These are phyloP conservation scores for Piprites chloris DNA, from an alignment of 2,113 vertebrate genomes.

Conservation along the genomic window DNA sequence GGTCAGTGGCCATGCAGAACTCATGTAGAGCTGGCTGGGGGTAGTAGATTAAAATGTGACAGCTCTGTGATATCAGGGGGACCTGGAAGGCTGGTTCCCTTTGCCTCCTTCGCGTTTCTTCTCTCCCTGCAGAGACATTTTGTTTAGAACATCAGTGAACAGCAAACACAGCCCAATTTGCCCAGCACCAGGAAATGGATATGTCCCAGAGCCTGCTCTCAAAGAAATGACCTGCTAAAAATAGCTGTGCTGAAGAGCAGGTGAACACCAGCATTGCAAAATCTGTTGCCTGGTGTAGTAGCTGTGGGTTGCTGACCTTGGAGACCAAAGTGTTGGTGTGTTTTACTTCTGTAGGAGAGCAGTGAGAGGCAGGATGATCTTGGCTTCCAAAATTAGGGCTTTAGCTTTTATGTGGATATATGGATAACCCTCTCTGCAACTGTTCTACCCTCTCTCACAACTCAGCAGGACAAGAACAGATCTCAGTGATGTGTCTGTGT, in stretches of 20 bases:
- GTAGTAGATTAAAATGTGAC: accelerated
- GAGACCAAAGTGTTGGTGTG: neutral
- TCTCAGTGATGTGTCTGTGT: accelerated
- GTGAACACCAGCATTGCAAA: neutral
- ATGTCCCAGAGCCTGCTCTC: neutral
- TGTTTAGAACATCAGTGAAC: neutral
- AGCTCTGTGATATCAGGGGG: neutral
- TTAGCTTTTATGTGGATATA: neutral
- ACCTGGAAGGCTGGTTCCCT: neutral
- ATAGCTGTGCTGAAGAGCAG: neutral
- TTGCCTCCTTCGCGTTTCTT: neutral
- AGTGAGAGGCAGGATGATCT: neutral
- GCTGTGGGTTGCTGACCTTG: neutral
- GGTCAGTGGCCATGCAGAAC: neutral
- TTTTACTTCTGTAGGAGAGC: neutral
- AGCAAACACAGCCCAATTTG: neutral
- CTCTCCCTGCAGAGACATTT: neutral
- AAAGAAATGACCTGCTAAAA: constrained; percentile 12
- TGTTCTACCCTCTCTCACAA: neutral
- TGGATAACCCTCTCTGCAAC: accelerated
- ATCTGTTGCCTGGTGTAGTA: neutral
- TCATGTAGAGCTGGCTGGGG: accelerated
- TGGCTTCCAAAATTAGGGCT: neutral
- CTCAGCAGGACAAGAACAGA: neutral
- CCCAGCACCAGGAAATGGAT: neutral